A percentile compares a stretch with the other conserved stretches of the same genome.
phyloP scores from a whole-genome alignment of 2,113 vertebrate species.

The Myrmecophaga tridactyla region DNA sequence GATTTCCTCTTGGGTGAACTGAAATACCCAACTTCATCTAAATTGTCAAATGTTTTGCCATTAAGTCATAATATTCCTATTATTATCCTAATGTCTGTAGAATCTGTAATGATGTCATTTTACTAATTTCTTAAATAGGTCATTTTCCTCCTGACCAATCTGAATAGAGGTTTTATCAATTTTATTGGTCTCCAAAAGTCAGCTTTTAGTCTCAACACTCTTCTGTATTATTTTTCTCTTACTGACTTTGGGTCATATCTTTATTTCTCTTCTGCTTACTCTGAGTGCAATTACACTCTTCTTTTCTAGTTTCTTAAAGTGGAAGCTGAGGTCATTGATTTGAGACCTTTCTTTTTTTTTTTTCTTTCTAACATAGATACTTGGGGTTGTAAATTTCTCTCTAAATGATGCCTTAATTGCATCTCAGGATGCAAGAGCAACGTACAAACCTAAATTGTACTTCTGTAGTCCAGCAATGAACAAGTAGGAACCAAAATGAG shows the following conservation, averaged over 20 bases:
- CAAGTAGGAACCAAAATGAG: slow-evolving; percentile 10
- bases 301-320: neutral
- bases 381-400: neutral
- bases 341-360: no score
- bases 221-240: neutral
- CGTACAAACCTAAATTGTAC: neutral
- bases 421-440: neutral
- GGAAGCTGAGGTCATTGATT: neutral
- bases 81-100: neutral
- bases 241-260: neutral
- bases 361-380: neutral
- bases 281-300: neutral
- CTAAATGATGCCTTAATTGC: neutral
- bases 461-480: neutral
- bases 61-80: neutral
- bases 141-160: neutral
- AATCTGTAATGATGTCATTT: neutral
- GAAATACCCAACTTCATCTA: neutral
- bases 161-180: neutral
- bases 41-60: neutral
- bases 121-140: neutral
- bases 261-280: neutral
- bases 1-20: neutral
- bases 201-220: neutral
- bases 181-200: neutral